Evolutionary conservation across 2,888 invertebrate species (phyloP), one percentile per base, ranked within the genome.

Genomic region (Dryobotodes eremita): DNA sequence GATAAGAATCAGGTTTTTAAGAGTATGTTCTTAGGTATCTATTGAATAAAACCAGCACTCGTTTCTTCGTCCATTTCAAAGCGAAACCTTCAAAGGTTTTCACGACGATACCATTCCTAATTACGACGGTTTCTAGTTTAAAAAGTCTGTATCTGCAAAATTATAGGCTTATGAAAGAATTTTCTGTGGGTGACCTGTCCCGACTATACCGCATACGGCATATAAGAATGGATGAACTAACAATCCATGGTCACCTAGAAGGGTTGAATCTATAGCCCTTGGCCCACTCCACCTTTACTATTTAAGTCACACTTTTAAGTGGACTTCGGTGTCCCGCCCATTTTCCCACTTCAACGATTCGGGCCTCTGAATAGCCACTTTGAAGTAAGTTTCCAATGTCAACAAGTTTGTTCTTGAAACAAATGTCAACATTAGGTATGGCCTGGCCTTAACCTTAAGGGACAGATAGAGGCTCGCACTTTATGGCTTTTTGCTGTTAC

Each of bases 401-500:
- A 85, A 87, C 87, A 84, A 85, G 80, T 80, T 76, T 76, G 80
- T 80, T 73, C 80, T 80, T 71, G 71, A 55, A 84, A 75, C 73
- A 80, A 79, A 80, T 74, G 87, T 80, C 66, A 80, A 87, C 85
- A 80, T 76, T 84, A 85, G 80, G 36, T 74, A 70, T 48, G 62
- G 23, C 31, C 82, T 72, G 79, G 31, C 70, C 75, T 73, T 79
- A 71, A 79, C 80, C 87, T 75, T 87, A 71, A 73, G 87, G 87
- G 84, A 75, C 80, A 84, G 70, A 84, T 84, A 79, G 72, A 70
- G 72, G 48, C 55, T 42, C 75, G 68, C 84, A 57, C 84, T 84
- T 87, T 87, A 84, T 84, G 87, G 80, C 72, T 84, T 79, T 84
- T 84, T 75, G 85, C 72, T 87, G 72, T 84, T 55, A 84, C 85